These are phyloP conservation scores for Melanostoma scalare DNA, from an alignment of 2,888 invertebrate genomes.

Conservation along the genomic window DNA sequence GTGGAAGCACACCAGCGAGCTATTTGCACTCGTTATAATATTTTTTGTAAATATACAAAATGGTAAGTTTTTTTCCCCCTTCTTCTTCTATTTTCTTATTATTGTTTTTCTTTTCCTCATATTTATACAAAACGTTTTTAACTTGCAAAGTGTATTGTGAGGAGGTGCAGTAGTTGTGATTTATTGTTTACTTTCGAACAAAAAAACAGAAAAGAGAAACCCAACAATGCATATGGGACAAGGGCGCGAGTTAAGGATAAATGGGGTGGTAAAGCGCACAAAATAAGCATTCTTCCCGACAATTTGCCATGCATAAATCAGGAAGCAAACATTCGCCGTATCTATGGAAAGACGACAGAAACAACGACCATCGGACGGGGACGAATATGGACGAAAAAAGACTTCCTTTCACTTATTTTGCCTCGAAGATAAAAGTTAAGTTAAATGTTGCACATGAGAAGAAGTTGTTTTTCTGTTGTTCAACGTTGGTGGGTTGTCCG, in stretches of 20 bases:
- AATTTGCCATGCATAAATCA: conserved; percentile 72
- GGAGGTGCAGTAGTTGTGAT: conserved; percentile 60
- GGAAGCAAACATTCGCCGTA: conserved; percentile 65
- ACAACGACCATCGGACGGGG: background rate
- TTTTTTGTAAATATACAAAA: conserved; percentile 71
- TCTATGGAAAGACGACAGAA: conserved; percentile 5
- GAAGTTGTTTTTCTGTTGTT: conserved; percentile 14
- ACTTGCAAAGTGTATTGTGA: background rate
- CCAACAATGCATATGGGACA: conserved; percentile 14
- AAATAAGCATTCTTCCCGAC: conserved; percentile 70
- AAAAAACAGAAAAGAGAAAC: background rate
- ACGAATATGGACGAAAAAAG: background rate
- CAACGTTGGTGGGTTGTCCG: background rate
- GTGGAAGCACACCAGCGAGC: conserved; percentile 66
- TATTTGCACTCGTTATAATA: conserved; percentile 71
- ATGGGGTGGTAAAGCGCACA: conserved; percentile 58
- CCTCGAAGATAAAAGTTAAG: conserved; percentile 65
- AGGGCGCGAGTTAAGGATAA: conserved; percentile 45
- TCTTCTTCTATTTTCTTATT: conserved; percentile 9
- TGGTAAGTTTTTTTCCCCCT: conserved; percentile 62
- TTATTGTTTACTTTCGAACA: conserved; percentile 61
- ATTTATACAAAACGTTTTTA: conserved; percentile 13
- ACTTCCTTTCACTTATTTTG: conserved; percentile 41
- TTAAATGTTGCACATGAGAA: conserved; percentile 65
- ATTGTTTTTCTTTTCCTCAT: background rate